Evolutionary conservation across 92 coral and sea anemone genomes (phyloP).

Genomic region (Nematostella vectensis): DNA sequence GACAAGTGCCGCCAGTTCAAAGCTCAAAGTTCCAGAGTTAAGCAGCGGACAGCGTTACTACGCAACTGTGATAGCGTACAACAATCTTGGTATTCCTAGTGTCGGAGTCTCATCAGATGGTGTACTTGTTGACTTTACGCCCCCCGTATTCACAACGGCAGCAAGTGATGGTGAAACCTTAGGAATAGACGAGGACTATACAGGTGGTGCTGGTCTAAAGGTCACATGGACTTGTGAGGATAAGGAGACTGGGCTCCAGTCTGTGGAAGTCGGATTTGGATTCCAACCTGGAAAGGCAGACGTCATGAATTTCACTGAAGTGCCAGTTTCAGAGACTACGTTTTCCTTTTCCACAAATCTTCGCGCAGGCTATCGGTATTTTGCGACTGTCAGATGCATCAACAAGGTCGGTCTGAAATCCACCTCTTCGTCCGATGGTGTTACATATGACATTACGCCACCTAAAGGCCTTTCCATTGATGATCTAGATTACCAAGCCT

Average conservation of each 20-base stretch:
- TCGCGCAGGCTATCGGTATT: conserved; percentile 65
- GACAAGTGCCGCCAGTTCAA: conserved; percentile 63
- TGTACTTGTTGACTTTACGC: conserved; percentile 70
- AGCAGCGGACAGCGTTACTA: conserved; percentile 64
- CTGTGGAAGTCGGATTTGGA: conserved; percentile 67
- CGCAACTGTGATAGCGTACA: conserved; percentile 74
- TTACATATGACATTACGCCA: conserved; percentile 72
- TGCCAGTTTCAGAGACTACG: conserved; percentile 30
- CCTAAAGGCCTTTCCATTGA: conserved; percentile 41
- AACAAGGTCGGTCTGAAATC: conserved; percentile 73
- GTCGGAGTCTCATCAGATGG: conserved; percentile 68
- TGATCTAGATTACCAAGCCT: conserved; percentile 55
- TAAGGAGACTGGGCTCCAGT: conserved; percentile 49
- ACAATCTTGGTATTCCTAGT: conserved; percentile 77
- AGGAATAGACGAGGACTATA: conserved; percentile 30
- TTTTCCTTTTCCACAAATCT: conserved; percentile 27
- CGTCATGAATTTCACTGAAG: conserved; percentile 40
- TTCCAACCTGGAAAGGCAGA: conserved; percentile 82
- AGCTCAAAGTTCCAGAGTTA: conserved; percentile 54
- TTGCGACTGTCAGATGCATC: conserved; percentile 78
- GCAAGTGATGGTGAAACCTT: conserved; percentile 54
- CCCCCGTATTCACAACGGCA: conserved; percentile 57
- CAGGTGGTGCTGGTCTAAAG: conserved; percentile 29
- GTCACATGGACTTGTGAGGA: conserved; percentile 71
- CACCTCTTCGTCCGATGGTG: conserved; percentile 60